Conservation (phyloP, 2,113 vertebrate species). For the Leptocoma aspasia region DNA sequence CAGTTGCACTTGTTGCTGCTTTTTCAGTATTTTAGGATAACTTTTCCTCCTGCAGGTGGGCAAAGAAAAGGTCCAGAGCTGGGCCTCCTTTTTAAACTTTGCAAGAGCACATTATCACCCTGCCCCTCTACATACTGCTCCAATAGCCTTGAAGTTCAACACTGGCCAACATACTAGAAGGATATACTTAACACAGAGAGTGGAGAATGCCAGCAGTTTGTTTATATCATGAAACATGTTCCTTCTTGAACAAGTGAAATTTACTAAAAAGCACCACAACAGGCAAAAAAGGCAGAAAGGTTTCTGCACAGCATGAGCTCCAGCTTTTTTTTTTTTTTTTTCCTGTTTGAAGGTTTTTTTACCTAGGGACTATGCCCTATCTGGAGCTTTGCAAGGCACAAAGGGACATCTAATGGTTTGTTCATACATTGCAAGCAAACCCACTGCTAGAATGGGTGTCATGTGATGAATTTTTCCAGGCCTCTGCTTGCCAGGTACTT, state of each 20-base stretch:
- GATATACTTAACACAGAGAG: not conserved
- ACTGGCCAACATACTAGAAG: not conserved
- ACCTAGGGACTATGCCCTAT: not conserved
- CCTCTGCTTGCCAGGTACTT: not conserved
- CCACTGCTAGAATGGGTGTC: not conserved
- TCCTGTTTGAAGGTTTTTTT: not conserved
- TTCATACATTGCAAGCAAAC: conserved; percentile 8
- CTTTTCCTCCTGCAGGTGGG: not conserved
- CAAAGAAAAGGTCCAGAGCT: not conserved
- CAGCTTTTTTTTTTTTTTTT: not conserved
- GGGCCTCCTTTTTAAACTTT: not conserved
- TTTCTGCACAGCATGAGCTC: not conserved
- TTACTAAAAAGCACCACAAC: not conserved
- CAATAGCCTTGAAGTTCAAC: not conserved
- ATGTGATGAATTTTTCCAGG: not conserved
- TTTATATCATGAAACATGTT: not conserved
- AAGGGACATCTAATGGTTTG: conserved; percentile 38
- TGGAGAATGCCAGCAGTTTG: not conserved
- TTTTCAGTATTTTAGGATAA: not conserved
- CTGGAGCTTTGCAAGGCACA: not conserved
- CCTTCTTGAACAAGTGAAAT: not conserved
- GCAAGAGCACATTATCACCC: not conserved
- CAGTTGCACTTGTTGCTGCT: not conserved
- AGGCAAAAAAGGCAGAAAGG: not conserved
- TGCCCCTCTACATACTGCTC: not conserved